phyloP scores from a whole-genome alignment of 92 coral and sea anemone species.

The Scolanthus callimorphus region DNA sequence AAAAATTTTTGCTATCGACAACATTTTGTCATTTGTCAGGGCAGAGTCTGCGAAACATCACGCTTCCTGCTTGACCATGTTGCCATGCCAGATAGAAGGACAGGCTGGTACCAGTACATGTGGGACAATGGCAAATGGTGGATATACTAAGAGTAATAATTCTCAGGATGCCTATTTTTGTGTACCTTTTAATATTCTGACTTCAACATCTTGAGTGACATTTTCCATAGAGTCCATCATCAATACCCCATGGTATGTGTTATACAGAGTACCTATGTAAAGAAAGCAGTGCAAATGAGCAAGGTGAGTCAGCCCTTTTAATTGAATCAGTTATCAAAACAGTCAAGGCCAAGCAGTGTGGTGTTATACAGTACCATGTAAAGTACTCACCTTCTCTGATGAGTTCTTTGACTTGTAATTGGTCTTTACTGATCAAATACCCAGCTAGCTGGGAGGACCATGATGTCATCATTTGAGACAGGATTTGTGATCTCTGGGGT shows the following conservation, averaged over 20 bases:
- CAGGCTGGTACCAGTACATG: no score
- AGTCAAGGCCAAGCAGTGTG: no score
- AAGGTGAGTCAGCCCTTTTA: no score
- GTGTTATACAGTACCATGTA: no score
- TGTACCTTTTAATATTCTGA: slow-evolving; percentile 58
- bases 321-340: no score
- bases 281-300: neutral
- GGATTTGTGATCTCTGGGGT: neutral
- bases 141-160: no score
- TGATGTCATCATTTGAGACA: neutral
- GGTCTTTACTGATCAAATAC: slow-evolving; percentile 32
- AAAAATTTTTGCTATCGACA: no score
- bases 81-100: no score
- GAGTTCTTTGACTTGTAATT: slow-evolving; percentile 36
- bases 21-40: no score
- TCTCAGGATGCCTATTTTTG: neutral
- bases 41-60: no score
- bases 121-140: no score
- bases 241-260: slow-evolving; percentile 25
- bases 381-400: slow-evolving; percentile 33
- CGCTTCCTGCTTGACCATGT: no score
- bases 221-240: neutral
- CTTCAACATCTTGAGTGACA: slow-evolving; percentile 32
- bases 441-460: slow-evolving; percentile 57
- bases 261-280: slow-evolving; percentile 12